Conservation (phyloP, 2,113 vertebrate species). For the Hemibagrus wyckioides region DNA sequence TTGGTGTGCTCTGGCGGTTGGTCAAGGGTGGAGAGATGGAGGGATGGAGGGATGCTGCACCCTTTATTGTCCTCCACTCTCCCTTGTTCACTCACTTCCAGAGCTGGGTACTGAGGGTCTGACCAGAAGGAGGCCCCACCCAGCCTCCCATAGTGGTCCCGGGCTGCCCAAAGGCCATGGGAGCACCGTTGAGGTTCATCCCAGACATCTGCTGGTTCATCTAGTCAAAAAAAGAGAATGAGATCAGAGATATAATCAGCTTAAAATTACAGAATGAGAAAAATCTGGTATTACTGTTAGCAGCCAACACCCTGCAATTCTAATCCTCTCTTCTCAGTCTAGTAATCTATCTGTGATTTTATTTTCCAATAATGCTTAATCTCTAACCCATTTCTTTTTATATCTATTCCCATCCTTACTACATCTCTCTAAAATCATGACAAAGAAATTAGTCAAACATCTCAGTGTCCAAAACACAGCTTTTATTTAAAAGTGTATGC, state of each 20-base stretch:
- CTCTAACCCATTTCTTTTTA: not conserved
- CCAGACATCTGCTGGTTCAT: slow-evolving; percentile 95
- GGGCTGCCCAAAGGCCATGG: slow-evolving; percentile 78
- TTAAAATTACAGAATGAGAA: not conserved
- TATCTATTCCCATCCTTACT: not conserved
- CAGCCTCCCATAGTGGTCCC: slow-evolving; percentile 79
- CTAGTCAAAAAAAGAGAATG: slow-evolving; percentile 61
- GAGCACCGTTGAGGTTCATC: slow-evolving; percentile 75
- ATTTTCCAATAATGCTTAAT: not conserved
- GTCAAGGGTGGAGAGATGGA: slow-evolving; percentile 68
- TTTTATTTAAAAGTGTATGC: not conserved
- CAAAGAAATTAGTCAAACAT: not conserved
- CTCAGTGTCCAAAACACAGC: not conserved
- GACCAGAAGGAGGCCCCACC: slow-evolving; percentile 83
- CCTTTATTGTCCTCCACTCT: slow-evolving; percentile 43
- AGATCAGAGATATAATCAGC: not conserved
- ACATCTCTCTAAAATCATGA: not conserved
- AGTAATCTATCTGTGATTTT: not conserved
- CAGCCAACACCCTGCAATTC: not conserved
- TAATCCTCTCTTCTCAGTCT: not conserved
- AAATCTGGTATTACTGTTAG: not conserved
- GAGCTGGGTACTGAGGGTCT: slow-evolving; percentile 96
- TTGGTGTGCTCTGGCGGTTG: slow-evolving; percentile 62
- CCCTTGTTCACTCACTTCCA: slow-evolving; percentile 83
- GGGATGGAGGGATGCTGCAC: slow-evolving; percentile 26